phyloP scores from a whole-genome alignment of 2,797 vertebrate species.

The Anguilla pacifica region DNA sequence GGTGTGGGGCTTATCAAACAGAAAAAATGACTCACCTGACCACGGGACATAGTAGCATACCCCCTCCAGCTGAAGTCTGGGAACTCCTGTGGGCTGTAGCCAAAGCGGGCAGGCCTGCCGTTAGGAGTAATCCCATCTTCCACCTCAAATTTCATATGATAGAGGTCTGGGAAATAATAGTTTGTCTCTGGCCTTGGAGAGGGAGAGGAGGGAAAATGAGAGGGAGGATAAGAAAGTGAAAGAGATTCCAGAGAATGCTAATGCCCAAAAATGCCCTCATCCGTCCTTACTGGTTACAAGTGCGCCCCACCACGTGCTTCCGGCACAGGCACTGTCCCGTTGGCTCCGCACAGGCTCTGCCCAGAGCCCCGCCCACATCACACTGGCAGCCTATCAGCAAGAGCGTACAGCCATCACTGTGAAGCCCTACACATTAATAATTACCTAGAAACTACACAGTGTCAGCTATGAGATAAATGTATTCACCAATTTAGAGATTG shows the following conservation, averaged over 20 bases:
- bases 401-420: neutral
- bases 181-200: constrained; percentile 74
- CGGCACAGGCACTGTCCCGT: constrained; percentile 80
- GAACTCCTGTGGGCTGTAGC: constrained; percentile 81
- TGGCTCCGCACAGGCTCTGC: constrained; percentile 64
- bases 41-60: constrained; percentile 82
- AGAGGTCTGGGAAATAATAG: constrained; percentile 85
- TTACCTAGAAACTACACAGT: neutral
- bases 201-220: neutral
- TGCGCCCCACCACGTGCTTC: constrained; percentile 72
- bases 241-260: neutral
- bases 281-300: constrained; percentile 81
- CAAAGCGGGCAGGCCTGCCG: constrained; percentile 79
- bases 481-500: neutral
- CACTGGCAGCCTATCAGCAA: constrained; percentile 81
- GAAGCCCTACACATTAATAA: neutral
- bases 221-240: constrained; percentile 20
- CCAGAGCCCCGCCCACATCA: constrained; percentile 81
- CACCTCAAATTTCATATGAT: constrained; percentile 89
- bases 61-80: constrained; percentile 91
- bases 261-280: neutral
- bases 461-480: neutral
- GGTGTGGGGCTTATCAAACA: neutral
- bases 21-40: constrained; percentile 76
- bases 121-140: constrained; percentile 82